Evolutionary conservation across 2,888 invertebrate genomes (phyloP), one percentile per base, ranked within the genome.

Genomic region (Mactromeris polynyma): DNA sequence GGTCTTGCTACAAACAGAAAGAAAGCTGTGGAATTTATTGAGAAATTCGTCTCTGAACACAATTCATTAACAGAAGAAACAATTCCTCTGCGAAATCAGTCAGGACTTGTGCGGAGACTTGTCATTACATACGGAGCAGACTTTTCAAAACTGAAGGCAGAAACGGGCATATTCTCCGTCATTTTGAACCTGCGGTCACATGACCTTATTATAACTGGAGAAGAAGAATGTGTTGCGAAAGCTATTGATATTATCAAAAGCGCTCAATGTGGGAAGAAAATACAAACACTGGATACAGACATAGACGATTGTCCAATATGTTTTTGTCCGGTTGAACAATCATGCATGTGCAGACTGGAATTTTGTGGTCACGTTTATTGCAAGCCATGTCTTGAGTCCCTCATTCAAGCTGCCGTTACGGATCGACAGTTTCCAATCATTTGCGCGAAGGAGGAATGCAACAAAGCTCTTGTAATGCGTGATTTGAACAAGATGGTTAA

Each of bases 301-400:
- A 9, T 86, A 26, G 91, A 89, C 21, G 94, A 95, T 40, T 96
- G 96, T 85, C 93, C 93, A 36, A 93, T 95, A 7, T 96, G 96
- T 86, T 88, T 96, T 38, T 94, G 93, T 84, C 93, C 94, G 19
- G 90, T 95, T 3, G 94, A 95, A 3, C 81, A 85, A 9, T 77
- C 78, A 0, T 92, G 94, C 11, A 83, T 95, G 26, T 94, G 94
- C 84, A 90, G 95, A 31, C 87, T 95, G 36, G 95, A 96, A 80
- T 90, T 85, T 21, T 96, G 96, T 88, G 95, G 95, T 2, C 96
- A 96, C 90, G 90, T 94, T 3, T 96, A 95, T 83, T 96, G 96
- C 86, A 84, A 81, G 6, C 90, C 89, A 6, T 96, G 96, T 84
- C 64, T 95, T 17, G 89, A 91, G 21, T 80, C 81, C 14, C 94